These are phyloP conservation scores for Operophtera brumata DNA, from an alignment of 2,888 invertebrate genomes.

Conservation along the genomic window DNA sequence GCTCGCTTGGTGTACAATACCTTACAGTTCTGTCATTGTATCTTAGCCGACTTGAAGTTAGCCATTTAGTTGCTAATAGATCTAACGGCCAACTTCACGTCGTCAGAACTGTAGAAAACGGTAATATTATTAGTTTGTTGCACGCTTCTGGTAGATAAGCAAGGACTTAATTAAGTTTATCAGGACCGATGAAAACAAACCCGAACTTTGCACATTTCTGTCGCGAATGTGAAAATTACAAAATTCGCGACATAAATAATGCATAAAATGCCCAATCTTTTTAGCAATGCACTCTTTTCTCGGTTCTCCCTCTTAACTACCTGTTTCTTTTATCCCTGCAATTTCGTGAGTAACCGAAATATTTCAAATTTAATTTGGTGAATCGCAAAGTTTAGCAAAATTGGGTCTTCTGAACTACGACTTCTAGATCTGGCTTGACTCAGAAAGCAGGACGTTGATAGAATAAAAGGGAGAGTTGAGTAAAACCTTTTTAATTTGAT, in stretches of 20 bases:
- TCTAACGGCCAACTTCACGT: no score
- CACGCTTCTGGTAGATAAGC: no score
- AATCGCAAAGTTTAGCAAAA: no score
- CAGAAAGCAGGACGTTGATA: constrained; percentile 12
- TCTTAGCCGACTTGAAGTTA: no score
- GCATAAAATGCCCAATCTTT: constrained; percentile 3
- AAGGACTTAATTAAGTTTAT: not conserved
- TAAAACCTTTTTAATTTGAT: constrained; percentile 12
- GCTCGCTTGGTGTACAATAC: no score
- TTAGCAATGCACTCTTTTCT: constrained; percentile 16
- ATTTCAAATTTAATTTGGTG: not conserved
- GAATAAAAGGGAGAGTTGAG: constrained; percentile 15
- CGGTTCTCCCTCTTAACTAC: constrained; percentile 18
- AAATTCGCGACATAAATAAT: constrained; percentile 2
- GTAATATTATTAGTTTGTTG: no score
- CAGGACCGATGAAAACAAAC: constrained; percentile 3
- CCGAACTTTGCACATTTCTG: not conserved
- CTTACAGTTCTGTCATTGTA: no score
- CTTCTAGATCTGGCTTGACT: not conserved
- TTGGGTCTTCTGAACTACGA: not conserved
- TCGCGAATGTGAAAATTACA: constrained; percentile 6
- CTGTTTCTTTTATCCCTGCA: constrained; percentile 8
- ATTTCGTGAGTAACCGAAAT: not conserved
- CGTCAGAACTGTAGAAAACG: no score
- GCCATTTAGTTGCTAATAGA: no score